A percentile compares a stretch with the other conserved stretches of the same genome.
These are phyloP conservation scores for Napeogenes inachia DNA, from an alignment of 2,888 invertebrate species.

Conservation along the genomic window DNA sequence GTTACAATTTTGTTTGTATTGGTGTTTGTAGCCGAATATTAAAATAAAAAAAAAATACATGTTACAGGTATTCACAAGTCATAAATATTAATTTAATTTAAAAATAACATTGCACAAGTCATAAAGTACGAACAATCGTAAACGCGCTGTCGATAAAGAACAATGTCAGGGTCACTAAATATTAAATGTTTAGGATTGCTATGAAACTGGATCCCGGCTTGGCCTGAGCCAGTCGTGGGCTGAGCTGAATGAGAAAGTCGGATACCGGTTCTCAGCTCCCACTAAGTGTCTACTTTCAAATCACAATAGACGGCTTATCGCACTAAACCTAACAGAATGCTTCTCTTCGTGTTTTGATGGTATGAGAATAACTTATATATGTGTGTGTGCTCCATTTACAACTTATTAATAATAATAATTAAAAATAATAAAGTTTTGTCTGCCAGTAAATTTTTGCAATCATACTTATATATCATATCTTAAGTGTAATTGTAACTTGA, in stretches of 20 bases:
- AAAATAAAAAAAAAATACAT: no score
- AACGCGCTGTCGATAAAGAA: slow-evolving; percentile 12
- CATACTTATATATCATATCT: no score
- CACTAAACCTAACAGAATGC: slow-evolving; percentile 45
- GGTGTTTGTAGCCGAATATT: no score
- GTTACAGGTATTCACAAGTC: no score
- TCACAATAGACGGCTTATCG: slow-evolving; percentile 67
- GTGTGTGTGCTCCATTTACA: no score
- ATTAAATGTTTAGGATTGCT: slow-evolving; percentile 17
- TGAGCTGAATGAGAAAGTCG: slow-evolving; percentile 72
- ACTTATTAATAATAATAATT: no score
- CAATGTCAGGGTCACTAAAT: slow-evolving; percentile 26
- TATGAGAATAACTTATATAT: not conserved
- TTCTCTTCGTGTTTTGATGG: slow-evolving; percentile 39
- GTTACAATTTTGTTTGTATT: no score
- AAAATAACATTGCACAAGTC: slow-evolving; percentile 11
- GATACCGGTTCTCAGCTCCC: slow-evolving; percentile 67
- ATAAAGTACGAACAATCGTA: slow-evolving; percentile 2
- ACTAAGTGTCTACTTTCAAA: slow-evolving; percentile 72
- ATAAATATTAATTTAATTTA: not conserved
- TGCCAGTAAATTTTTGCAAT: no score
- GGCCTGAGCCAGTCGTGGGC: slow-evolving; percentile 44
- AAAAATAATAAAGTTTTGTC: no score
- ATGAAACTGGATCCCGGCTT: slow-evolving; percentile 24
- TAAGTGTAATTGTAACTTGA: no score